Conservation (phyloP, 2,113 vertebrate genomes). For the Eurystomus gularis region DNA sequence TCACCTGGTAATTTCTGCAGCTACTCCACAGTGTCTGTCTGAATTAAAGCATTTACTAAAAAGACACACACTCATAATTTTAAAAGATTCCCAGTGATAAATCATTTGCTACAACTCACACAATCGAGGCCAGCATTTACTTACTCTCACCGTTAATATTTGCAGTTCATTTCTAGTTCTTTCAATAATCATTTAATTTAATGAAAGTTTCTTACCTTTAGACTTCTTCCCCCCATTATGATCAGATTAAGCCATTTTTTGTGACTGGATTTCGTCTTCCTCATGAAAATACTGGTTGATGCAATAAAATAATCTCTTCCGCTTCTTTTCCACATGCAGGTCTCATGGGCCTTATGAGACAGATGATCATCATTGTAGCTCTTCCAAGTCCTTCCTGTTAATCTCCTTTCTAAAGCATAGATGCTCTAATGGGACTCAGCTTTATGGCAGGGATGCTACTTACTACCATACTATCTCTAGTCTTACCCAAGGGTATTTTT, state of each 20-base stretch:
- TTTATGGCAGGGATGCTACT: rapidly evolving
- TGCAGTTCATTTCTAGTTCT: not conserved
- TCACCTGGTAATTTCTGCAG: not conserved
- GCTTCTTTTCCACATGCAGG: not conserved
- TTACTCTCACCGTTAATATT: not conserved
- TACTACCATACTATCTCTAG: not conserved
- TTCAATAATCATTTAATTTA: not conserved
- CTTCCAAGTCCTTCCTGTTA: not conserved
- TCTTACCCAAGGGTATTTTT: not conserved
- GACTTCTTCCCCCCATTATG: not conserved
- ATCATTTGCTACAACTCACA: not conserved
- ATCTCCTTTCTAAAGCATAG: not conserved
- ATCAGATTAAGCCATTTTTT: not conserved
- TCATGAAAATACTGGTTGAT: not conserved
- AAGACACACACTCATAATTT: not conserved
- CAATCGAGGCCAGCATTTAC: not conserved
- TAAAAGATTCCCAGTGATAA: not conserved
- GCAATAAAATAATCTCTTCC: not conserved
- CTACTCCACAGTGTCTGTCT: not conserved
- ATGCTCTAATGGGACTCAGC: not conserved
- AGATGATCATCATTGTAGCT: not conserved
- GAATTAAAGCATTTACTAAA: not conserved
- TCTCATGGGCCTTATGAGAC: not conserved
- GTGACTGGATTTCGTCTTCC: not conserved
- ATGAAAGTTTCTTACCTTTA: not conserved